Percentiles rank a stretch among this genome's conserved stretches.
Evolutionary conservation across 2,113 vertebrate species (phyloP).

Genomic region (Tupaia chinensis): DNA sequence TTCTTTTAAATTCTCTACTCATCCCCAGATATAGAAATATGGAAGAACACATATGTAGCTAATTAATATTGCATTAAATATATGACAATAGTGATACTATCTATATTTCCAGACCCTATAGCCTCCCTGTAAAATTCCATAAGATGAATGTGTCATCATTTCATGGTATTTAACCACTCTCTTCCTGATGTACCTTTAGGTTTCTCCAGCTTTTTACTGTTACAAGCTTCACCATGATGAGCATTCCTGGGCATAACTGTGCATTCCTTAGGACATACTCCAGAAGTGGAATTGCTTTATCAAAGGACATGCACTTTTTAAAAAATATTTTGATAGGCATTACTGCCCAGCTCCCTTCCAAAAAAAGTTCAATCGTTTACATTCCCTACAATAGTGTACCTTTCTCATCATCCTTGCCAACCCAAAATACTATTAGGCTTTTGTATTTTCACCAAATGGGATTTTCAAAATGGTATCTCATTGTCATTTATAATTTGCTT

Average conservation of each 20-base stretch:
- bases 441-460: not conserved
- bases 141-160: not conserved
- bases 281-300: slow-evolving; percentile 5
- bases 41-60: not conserved
- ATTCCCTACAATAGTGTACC: not conserved
- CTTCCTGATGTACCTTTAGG: not conserved
- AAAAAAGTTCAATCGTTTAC: not conserved
- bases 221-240: not conserved
- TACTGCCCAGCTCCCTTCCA: slow-evolving; percentile 1
- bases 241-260: not conserved
- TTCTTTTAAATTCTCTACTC: not conserved
- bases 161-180: not conserved
- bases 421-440: not conserved
- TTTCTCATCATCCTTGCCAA: not conserved
- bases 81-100: not conserved
- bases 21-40: not conserved
- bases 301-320: not conserved
- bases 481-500: slow-evolving; percentile 34
- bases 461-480: not conserved
- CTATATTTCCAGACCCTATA: not conserved
- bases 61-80: not conserved
- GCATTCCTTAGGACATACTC: not conserved
- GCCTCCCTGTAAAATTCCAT: not conserved
- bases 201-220: not conserved
- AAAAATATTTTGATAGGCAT: not conserved